phyloP scores from a whole-genome alignment of 2,797 vertebrate genomes.

The Cichlasoma orientale region DNA sequence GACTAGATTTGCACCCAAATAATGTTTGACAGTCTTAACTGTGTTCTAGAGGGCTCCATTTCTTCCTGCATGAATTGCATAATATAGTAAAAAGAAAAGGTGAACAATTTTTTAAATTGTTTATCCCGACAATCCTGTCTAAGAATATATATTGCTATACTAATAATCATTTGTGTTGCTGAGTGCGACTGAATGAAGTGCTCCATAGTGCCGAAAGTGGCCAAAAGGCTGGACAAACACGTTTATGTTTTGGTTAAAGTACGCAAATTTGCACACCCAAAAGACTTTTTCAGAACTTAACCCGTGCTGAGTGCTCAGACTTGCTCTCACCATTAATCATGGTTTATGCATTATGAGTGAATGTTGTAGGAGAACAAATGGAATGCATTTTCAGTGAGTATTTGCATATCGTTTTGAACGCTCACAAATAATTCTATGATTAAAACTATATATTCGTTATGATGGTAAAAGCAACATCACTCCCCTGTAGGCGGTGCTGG shows the following conservation, averaged over 20 bases:
- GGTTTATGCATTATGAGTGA: neutral
- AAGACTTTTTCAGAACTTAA: neutral
- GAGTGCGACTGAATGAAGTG: neutral
- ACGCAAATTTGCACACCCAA: neutral
- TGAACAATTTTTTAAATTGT: neutral
- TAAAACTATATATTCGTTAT: neutral
- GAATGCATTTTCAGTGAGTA: neutral
- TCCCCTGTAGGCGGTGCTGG: neutral
- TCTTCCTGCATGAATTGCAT: neutral
- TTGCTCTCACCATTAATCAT: neutral
- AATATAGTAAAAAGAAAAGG: neutral
- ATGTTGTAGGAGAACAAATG: neutral
- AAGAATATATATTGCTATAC: neutral
- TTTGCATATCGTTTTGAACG: neutral
- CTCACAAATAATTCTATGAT: neutral
- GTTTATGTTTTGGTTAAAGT: neutral
- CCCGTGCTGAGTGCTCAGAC: neutral
- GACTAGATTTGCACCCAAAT: neutral
- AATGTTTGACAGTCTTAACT: slow-evolving; percentile 1
- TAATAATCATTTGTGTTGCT: neutral
- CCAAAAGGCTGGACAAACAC: neutral
- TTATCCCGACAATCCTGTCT: neutral
- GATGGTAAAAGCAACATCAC: neutral
- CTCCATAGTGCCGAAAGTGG: too few species aligned
- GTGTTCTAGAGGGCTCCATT: neutral